Percentiles rank a stretch among this genome's conserved stretches.
These are phyloP conservation scores for Nowickia ferox DNA, from an alignment of 2,888 invertebrate genomes.

Conservation along the genomic window DNA sequence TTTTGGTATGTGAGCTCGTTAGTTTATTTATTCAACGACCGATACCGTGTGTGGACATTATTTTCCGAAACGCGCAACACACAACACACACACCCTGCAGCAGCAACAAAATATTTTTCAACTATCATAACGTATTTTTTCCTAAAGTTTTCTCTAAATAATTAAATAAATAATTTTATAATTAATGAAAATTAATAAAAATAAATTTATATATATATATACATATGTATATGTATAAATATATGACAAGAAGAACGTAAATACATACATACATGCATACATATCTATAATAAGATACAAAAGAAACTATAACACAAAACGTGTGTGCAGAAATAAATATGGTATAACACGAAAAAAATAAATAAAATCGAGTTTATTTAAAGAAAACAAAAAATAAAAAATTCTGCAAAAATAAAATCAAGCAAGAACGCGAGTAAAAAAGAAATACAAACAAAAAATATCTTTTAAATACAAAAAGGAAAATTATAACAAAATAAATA, in stretches of 20 bases:
- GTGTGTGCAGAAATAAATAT: slow-evolving; percentile 51
- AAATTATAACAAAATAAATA: slow-evolving; percentile 58
- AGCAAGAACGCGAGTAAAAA: slow-evolving; percentile 65
- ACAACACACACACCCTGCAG: slow-evolving; percentile 60
- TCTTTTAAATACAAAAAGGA: slow-evolving; percentile 38
- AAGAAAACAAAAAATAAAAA: slow-evolving; percentile 60
- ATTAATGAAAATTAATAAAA: slow-evolving; percentile 16
- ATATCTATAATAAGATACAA: slow-evolving; percentile 36
- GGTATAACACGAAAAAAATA: slow-evolving; percentile 10
- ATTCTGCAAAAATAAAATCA: slow-evolving; percentile 65
- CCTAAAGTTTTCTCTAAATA: background rate
- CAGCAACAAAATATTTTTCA: slow-evolving; percentile 47
- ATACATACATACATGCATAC: background rate
- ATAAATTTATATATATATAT: background rate
- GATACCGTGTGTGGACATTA: slow-evolving; percentile 83
- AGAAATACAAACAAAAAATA: slow-evolving; percentile 53
- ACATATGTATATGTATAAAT: background rate
- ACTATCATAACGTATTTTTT: background rate
- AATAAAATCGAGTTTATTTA: slow-evolving; percentile 69
- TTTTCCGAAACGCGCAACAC: slow-evolving; percentile 81
- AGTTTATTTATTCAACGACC: slow-evolving; percentile 83
- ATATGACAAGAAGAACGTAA: slow-evolving; percentile 22
- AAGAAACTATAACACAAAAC: slow-evolving; percentile 59
- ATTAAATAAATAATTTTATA: slow-evolving; percentile 18
- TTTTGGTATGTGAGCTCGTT: slow-evolving; percentile 70